A percentile compares a stretch with the other conserved stretches of the same genome.
Conservation (phyloP, 2,113 vertebrate species). For the Pycnonotus jocosus region DNA sequence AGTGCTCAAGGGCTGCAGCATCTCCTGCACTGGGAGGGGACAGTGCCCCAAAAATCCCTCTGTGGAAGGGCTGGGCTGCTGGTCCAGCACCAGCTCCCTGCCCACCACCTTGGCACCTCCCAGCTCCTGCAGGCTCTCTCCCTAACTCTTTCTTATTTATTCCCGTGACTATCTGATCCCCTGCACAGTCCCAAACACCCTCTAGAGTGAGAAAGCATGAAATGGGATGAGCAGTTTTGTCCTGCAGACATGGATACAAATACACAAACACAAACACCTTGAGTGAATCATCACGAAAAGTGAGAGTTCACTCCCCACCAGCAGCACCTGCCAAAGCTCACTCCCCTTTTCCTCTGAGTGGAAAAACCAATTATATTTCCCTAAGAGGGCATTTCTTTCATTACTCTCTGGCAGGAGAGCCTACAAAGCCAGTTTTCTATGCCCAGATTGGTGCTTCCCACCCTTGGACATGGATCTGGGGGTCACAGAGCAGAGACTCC, state of each 20-base stretch:
- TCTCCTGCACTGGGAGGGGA: not conserved
- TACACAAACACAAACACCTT: not conserved
- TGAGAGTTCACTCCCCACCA: not conserved
- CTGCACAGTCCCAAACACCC: not conserved
- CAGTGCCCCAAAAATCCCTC: not conserved
- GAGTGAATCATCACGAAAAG: not conserved
- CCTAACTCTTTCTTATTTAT: not conserved
- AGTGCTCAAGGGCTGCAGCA: not conserved
- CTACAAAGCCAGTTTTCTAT: not conserved
- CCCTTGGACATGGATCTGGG: accelerated
- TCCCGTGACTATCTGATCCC: not conserved
- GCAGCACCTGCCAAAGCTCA: not conserved
- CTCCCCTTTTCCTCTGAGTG: not conserved
- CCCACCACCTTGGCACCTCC: accelerated
- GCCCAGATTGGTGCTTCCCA: not conserved
- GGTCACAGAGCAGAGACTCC: accelerated
- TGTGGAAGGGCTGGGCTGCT: accelerated
- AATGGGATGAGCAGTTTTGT: not conserved
- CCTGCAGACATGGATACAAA: not conserved
- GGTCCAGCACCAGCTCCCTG: not conserved
- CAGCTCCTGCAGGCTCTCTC: not conserved
- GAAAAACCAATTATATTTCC: not conserved
- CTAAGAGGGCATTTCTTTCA: not conserved
- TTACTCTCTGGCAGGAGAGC: not conserved
- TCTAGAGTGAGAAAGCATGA: not conserved